Evolutionary conservation across 2,888 invertebrate species (phyloP).

Genomic region (Drosophila anomelani): DNA sequence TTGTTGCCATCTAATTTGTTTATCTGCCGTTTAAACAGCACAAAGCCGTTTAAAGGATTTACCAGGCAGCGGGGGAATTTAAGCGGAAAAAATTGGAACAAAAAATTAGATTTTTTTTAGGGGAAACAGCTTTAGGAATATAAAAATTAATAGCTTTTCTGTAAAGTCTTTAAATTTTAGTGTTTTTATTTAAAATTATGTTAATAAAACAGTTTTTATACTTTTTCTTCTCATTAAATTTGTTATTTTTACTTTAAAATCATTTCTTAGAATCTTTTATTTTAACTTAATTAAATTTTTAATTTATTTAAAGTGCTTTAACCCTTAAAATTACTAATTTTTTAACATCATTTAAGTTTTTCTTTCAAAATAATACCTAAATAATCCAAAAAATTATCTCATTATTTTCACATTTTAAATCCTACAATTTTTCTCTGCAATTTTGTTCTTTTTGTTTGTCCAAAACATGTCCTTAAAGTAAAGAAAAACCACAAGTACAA

Average conservation of each 20-base stretch:
- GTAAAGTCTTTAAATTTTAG: not conserved
- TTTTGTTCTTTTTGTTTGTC: not conserved
- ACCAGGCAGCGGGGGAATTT: conserved; percentile 6
- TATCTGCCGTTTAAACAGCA: conserved; percentile 65
- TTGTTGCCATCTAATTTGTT: conserved; percentile 73
- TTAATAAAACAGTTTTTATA: no score
- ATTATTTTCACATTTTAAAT: not conserved
- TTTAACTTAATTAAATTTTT: not conserved
- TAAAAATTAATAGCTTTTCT: not conserved
- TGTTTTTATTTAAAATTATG: not conserved
- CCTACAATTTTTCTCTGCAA: no score
- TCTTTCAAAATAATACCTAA: not conserved
- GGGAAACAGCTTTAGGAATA: not conserved
- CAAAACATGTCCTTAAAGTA: not conserved
- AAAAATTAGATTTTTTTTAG: not conserved
- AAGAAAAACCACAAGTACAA: conserved; percentile 14
- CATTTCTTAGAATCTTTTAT: no score
- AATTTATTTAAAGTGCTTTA: not conserved
- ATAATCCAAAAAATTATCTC: not conserved
- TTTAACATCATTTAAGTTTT: not conserved
- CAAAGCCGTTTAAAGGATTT: conserved; percentile 43
- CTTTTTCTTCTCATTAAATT: not conserved
- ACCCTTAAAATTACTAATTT: not conserved
- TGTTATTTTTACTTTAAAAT: not conserved
- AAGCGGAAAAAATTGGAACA: not conserved